Conservation (phyloP, 1,140 invertebrate genomes). For the Drosophila arizonae region DNA sequence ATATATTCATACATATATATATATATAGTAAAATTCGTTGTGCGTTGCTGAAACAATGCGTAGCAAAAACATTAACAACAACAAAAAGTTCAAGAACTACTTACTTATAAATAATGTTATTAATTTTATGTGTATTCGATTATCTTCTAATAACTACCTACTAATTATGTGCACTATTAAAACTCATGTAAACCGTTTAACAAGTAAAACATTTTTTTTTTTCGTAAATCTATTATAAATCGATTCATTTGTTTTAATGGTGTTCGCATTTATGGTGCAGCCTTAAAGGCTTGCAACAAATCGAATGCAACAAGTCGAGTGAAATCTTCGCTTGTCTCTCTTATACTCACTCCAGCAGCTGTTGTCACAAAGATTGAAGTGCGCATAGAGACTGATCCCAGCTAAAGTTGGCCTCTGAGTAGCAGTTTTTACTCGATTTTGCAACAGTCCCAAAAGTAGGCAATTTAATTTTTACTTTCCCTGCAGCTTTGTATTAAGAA, state of each 20-base stretch:
- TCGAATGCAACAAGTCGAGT: too few relatives aligned
- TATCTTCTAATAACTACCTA: constrained; percentile 67
- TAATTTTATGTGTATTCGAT: constrained; percentile 60
- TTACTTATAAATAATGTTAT: constrained; percentile 42
- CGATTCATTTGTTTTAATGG: constrained; percentile 2
- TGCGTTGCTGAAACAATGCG: constrained; percentile 49
- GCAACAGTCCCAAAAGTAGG: too few relatives aligned
- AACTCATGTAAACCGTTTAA: constrained; percentile 61
- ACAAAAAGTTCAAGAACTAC: constrained; percentile 14
- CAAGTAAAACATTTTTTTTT: constrained; percentile 18
- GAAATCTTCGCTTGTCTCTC: too few relatives aligned
- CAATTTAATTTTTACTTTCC: too few relatives aligned
- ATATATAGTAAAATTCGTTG: constrained; percentile 45
- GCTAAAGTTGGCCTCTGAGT: too few relatives aligned
- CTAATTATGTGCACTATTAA: constrained; percentile 73
- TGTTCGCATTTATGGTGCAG: background rate
- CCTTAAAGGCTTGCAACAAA: background rate
- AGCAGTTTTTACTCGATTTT: too few relatives aligned
- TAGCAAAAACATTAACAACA: constrained; percentile 15
- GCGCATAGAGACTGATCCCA: too few relatives aligned
- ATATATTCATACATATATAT: constrained; percentile 29
- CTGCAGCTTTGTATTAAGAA: too few relatives aligned
- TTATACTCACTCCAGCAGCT: too few relatives aligned
- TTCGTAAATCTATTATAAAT: background rate
- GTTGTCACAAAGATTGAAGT: too few relatives aligned